Base-by-base conservation (phyloP, 2,797 vertebrate genomes). In the Acestrorhynchus altus region DNA sequence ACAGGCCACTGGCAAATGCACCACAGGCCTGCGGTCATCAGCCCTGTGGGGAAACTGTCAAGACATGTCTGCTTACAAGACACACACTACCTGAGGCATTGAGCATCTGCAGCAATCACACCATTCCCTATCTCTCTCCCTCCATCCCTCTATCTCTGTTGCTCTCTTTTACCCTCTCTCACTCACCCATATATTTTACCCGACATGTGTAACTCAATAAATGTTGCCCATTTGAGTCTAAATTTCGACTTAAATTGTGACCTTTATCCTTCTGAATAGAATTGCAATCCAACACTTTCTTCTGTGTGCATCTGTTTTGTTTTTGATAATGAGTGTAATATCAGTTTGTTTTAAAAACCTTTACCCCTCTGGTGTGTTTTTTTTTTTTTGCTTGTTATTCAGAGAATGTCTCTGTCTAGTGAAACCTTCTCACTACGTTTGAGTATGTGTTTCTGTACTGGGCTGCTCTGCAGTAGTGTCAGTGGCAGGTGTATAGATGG, bases 351-450 rank as follows among this genome's bases (percentile, higher is more conserved):
- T 56, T 71, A 6, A 72, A 10, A 40, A 46, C 63, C 18, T 39
- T n/a, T 16, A 60, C 35, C 61, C 31, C 44, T 57, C 6, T 31
- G 71, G 49, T 83, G 57, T 74, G 35, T 77, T 64, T 79, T 61
- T 35, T 2, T 77, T 64, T 79, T 61, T 35, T 2, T 83, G 67
- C 81, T 46, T 83, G 65, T 76, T 54, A 57, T 68, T 73, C 47
- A 78, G 26, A 75, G 60, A 18, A 56, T 79, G 51, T 75, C 28
- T 68, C 74, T 52, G 15, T 72, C n/a, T n/a, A 67, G 20, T 4
- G 8, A 10, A 54, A 24, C 57, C 66, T n/a, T 13, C 44, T 39
- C 28, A n/a, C 7, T 42, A 54, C 8, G 49, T 76, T 28, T 18
- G n/a, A 42, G 51, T 22, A 42, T 42, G 26, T 20, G 28, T n/a